Percentiles rank a stretch among this genome's conserved stretches.
Evolutionary conservation across 2,888 invertebrate genomes (phyloP).

Genomic region (Alcis repandata): DNA sequence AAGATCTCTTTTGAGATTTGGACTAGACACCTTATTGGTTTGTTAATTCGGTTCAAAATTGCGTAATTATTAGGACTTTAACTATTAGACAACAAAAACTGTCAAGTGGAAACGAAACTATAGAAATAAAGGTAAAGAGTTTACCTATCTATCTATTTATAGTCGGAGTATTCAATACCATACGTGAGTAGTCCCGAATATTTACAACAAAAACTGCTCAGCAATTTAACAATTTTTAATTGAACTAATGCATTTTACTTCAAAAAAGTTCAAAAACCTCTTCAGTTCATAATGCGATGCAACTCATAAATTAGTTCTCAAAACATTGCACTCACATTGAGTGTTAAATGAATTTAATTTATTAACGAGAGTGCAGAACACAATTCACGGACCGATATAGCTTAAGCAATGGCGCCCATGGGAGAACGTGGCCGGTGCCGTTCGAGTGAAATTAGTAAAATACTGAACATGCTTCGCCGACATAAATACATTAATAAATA

Average conservation of each 20-base stretch:
- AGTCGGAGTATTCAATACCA: no score
- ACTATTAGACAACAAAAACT: no score
- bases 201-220: no score
- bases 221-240: no score
- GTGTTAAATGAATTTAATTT: constrained; percentile 23
- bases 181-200: no score
- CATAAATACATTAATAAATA: no score
- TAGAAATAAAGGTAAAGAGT: no score
- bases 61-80: no score
- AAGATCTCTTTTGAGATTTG: background rate
- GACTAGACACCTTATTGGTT: background rate
- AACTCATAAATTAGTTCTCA: background rate
- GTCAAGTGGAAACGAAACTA: no score
- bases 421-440: constrained; percentile 14
- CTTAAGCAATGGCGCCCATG: constrained; percentile 28
- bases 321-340: background rate
- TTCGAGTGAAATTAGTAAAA: constrained; percentile 5
- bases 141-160: no score
- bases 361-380: constrained; percentile 33
- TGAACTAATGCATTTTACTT: no score
- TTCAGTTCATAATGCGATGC: background rate
- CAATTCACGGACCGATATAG: constrained; percentile 23
- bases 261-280: background rate
- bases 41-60: no score
- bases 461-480: background rate